Conservation (phyloP, 2,797 vertebrate genomes). For the Salarias fasciatus region DNA sequence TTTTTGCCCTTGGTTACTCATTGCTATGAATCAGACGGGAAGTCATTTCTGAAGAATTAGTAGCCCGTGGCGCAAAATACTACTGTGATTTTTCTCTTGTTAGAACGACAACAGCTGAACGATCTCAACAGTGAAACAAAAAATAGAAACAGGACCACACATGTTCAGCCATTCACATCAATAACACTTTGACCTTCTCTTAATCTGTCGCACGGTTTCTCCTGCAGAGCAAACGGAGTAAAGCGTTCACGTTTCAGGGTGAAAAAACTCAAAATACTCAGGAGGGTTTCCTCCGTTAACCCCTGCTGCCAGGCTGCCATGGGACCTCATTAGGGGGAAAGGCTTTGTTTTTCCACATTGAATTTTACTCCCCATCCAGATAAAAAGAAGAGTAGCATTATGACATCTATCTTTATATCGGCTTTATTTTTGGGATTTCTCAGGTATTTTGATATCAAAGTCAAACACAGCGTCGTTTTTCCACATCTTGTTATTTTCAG, state of each 20-base stretch:
- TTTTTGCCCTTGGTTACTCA: slow-evolving; percentile 1
- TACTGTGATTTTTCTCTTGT: neutral
- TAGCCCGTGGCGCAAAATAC: neutral
- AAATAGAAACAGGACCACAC: too few relatives aligned
- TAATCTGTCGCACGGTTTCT: slow-evolving; percentile 16
- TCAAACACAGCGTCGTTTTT: slow-evolving; percentile 49
- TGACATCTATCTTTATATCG: slow-evolving; percentile 29
- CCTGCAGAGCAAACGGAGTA: slow-evolving; percentile 16
- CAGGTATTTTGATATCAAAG: slow-evolving; percentile 33
- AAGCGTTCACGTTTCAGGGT: slow-evolving; percentile 24
- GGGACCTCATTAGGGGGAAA: slow-evolving; percentile 70
- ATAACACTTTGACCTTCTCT: slow-evolving; percentile 15
- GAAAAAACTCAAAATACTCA: slow-evolving; percentile 35
- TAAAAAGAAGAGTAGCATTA: slow-evolving; percentile 14
- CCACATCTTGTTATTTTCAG: slow-evolving; percentile 39
- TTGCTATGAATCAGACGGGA: slow-evolving; percentile 36
- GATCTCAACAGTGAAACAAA: too few relatives aligned
- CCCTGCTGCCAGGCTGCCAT: slow-evolving; percentile 19
- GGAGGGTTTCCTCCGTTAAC: slow-evolving; percentile 39
- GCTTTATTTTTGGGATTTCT: slow-evolving; percentile 33
- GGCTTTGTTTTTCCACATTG: slow-evolving; percentile 21
- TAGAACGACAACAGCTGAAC: too few relatives aligned
- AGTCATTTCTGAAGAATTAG: slow-evolving; percentile 40
- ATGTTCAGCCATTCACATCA: neutral
- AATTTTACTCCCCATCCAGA: slow-evolving; percentile 22